Conservation (phyloP, 2,888 invertebrate species). For the Aphodius granarius region DNA sequence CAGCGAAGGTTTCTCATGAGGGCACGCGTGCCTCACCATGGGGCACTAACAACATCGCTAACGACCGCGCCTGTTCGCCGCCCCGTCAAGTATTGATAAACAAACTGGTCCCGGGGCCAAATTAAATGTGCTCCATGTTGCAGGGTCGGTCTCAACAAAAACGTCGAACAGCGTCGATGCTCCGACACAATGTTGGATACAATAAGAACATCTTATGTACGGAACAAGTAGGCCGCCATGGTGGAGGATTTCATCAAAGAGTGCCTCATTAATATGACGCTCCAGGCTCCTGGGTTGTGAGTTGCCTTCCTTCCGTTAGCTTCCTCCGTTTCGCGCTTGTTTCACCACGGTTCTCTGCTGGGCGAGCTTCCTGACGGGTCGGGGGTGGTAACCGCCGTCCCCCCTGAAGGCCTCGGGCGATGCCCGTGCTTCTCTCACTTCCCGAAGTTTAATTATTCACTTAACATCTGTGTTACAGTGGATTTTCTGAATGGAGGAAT, state of each 20-base stretch:
- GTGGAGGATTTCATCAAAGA: slow-evolving; percentile 42
- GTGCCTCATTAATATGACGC: slow-evolving; percentile 50
- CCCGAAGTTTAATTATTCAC: slow-evolving; percentile 23
- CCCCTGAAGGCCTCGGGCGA: background rate
- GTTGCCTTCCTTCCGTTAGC: background rate
- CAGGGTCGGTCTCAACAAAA: slow-evolving; percentile 42
- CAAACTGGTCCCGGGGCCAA: slow-evolving; percentile 47
- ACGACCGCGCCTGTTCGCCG: slow-evolving; percentile 45
- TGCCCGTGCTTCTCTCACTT: background rate
- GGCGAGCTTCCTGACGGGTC: background rate
- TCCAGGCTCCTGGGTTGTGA: slow-evolving; percentile 34
- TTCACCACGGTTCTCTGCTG: background rate
- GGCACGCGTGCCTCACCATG: no score
- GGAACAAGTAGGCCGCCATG: slow-evolving; percentile 38
- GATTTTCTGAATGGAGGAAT: background rate
- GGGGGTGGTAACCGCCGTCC: background rate
- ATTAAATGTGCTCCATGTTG: slow-evolving; percentile 48
- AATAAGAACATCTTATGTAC: slow-evolving; percentile 50
- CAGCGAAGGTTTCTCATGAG: slow-evolving; percentile 20
- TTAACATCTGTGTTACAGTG: slow-evolving; percentile 20
- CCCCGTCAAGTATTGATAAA: slow-evolving; percentile 44
- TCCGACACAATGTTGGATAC: slow-evolving; percentile 49
- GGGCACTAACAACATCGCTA: slow-evolving; percentile 39
- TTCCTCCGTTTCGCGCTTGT: background rate
- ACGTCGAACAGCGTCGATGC: slow-evolving; percentile 45